A percentile compares a stretch with the other conserved stretches of the same genome.
phyloP scores from a whole-genome alignment of 2,113 vertebrate genomes.

The Miniopterus natalensis region DNA sequence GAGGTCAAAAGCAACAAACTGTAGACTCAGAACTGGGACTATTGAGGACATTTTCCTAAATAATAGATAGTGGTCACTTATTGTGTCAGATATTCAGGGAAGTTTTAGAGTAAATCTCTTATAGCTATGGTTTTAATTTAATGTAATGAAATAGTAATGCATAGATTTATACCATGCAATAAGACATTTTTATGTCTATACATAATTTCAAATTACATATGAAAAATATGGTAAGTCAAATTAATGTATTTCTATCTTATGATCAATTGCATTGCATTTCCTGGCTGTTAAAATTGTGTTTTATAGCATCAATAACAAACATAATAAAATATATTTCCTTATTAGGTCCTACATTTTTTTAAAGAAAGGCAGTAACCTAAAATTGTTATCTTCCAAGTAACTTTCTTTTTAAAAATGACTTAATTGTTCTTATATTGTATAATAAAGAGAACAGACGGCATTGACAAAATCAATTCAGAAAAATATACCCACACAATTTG shows the following conservation, averaged over 20 bases:
- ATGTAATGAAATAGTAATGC: conserved; percentile 82
- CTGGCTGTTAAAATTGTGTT: conserved; percentile 83
- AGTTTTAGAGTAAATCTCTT: conserved; percentile 72
- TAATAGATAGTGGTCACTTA: not conserved
- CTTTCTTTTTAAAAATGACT: conserved; percentile 84
- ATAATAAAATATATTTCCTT: conserved; percentile 86
- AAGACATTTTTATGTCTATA: conserved; percentile 81
- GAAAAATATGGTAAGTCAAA: conserved; percentile 87
- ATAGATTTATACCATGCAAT: conserved; percentile 72
- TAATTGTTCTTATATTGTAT: conserved; percentile 87
- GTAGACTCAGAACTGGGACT: not conserved
- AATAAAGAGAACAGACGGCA: conserved; percentile 87
- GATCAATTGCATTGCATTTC: conserved; percentile 87
- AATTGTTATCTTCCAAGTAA: conserved; percentile 82
- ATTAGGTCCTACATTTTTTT: conserved; percentile 80
- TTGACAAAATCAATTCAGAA: conserved; percentile 86
- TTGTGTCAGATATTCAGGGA: conserved; percentile 40
- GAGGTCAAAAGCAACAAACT: conserved; percentile 55
- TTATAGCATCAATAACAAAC: conserved; percentile 87
- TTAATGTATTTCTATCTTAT: conserved; percentile 86
- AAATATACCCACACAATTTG: conserved; percentile 34
- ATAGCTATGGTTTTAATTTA: conserved; percentile 70
- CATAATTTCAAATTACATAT: conserved; percentile 87
- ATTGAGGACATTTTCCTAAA: not conserved
- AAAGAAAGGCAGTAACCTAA: conserved; percentile 77